phyloP scores from a whole-genome alignment of 2,113 vertebrate genomes.

The Channa maculata region DNA sequence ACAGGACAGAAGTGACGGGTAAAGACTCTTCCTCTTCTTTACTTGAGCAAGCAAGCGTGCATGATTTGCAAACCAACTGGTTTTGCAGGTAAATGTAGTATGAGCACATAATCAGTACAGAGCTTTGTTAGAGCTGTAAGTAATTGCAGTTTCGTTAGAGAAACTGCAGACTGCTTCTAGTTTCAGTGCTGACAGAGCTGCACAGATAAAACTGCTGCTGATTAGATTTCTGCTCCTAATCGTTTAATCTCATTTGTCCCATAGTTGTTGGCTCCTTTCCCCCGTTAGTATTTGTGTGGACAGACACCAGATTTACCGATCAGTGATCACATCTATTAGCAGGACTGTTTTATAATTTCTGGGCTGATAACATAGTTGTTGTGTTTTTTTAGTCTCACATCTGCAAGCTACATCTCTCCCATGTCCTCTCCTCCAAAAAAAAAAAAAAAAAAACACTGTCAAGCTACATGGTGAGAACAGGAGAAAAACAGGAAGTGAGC shows the following conservation, averaged over 20 bases:
- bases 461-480: conserved; percentile 7
- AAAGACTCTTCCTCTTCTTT: neutral
- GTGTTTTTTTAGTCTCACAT: neutral
- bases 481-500: conserved; percentile 14
- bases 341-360: neutral
- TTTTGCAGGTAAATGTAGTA: conserved; percentile 22
- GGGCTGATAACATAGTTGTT: neutral
- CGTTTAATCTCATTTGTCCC: conserved; percentile 65
- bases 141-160: neutral
- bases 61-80: conserved; percentile 11
- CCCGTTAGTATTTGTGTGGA: conserved; percentile 2
- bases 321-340: neutral
- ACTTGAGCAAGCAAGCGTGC: neutral
- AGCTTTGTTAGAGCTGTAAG: too few species aligned
- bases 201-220: conserved; percentile 32
- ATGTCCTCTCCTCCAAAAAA: neutral
- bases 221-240: conserved; percentile 58
- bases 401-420: too few species aligned
- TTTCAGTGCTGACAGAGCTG: conserved; percentile 16
- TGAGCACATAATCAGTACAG: neutral
- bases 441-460: neutral
- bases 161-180: neutral
- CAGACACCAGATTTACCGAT: neutral
- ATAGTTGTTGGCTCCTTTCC: conserved; percentile 42
- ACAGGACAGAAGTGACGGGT: neutral